Conservation (phyloP, 2,797 vertebrate species). For the Sebastes reedi region DNA sequence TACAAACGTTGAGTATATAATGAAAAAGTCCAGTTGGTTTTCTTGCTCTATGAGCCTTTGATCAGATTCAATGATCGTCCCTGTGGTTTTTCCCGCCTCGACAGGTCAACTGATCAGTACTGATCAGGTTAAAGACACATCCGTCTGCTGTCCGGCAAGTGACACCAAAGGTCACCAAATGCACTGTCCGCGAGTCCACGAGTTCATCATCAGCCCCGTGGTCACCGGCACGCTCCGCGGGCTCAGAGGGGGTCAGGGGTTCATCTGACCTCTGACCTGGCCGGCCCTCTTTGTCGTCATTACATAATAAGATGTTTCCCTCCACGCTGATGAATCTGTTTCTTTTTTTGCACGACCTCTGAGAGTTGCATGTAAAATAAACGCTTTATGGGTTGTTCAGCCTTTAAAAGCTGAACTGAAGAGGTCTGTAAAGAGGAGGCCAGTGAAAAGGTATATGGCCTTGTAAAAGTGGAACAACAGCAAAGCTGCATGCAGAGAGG, state of each 20-base stretch:
- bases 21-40: background rate
- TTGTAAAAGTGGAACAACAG: conserved; percentile 59
- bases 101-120: conserved; percentile 61
- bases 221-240: conserved; percentile 67
- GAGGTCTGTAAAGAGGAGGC: conserved; percentile 45
- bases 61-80: background rate
- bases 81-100: background rate
- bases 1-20: background rate
- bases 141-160: conserved; percentile 48
- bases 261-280: conserved; percentile 71
- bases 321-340: conserved; percentile 48
- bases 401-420: conserved; percentile 24
- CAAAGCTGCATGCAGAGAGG: background rate
- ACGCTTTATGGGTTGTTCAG: conserved; percentile 52
- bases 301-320: conserved; percentile 70
- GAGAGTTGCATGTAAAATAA: conserved; percentile 22
- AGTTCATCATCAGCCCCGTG: conserved; percentile 74
- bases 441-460: conserved; percentile 41
- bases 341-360: conserved; percentile 27
- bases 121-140: conserved; percentile 57
- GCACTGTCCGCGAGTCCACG: conserved; percentile 63
- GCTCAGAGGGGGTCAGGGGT: conserved; percentile 54
- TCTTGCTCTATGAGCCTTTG: background rate
- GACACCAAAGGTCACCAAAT: conserved; percentile 72
- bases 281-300: conserved; percentile 59